Base-by-base conservation (phyloP, 2,113 vertebrate species). In the Myrmecobius fasciatus region DNA sequence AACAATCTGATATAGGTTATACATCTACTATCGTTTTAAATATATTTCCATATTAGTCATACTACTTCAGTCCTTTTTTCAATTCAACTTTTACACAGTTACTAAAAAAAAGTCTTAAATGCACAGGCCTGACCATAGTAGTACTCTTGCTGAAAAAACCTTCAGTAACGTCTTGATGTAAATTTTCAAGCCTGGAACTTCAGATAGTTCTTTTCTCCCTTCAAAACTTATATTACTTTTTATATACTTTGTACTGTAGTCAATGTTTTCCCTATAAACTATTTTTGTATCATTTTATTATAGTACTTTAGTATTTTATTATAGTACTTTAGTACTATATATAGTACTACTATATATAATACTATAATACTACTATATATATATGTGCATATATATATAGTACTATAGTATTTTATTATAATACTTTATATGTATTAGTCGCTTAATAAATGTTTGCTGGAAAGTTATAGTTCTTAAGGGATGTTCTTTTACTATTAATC, bases 401-500 rank as follows among this genome's bases (percentile, higher is more conserved):
- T n/a, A n/a, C n/a, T n/a, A n/a, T n/a, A n/a, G n/a, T n/a, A 83
- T 26, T 5, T 75, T 75, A 75, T 75, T 36, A n/a, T n/a, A n/a
- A 17, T 75, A n/a, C 60, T 75, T 75, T 75, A 4, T 75, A 75
- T 75, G 3, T n/a, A 20, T 75, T n/a, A 75, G 14, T n/a, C 60
- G n/a, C 60, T 75, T 75, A 75, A 75, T 36, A 75, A 75, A 75
- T 75, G 36, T 75, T 75, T 75, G 36, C 36, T 75, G 17, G 67
- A 43, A 43, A 7, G 6, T 43, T 83, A 20, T 43, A 43, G 93
- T 4, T 90, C 54, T 95, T 22, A 92, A 90, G 54, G 43, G 91
- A 25, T 94, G 92, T 92, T 36, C n/a, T 90, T 53, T 90, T 90
- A 31, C 24, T 91, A 94, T 89, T 60, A 90, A 26, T 47, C 28